Conservation (phyloP, 2,888 invertebrate species). For the Thereva unica region DNA sequence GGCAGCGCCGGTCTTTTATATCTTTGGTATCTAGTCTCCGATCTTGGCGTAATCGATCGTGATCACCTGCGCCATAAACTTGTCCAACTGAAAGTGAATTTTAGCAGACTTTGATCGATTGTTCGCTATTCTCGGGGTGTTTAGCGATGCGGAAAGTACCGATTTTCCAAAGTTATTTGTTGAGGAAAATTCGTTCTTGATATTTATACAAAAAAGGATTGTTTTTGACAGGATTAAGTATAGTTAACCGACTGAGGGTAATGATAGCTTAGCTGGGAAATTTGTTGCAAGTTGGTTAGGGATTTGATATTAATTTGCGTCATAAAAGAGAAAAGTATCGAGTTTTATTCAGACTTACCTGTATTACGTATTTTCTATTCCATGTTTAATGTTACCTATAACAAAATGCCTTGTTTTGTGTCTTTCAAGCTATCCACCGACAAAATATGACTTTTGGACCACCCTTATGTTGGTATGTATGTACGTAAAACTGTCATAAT, state of each 20-base stretch:
- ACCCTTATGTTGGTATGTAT: too few species aligned
- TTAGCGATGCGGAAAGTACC: slow-evolving; percentile 30
- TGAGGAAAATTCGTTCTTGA: slow-evolving; percentile 9
- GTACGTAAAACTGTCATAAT: too few species aligned
- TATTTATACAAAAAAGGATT: slow-evolving; percentile 31
- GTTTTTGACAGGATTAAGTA: slow-evolving; percentile 21
- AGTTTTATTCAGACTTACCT: too few species aligned
- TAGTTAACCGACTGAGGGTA: not conserved
- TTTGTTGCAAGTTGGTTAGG: too few species aligned
- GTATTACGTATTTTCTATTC: too few species aligned
- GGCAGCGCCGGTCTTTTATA: slow-evolving; percentile 19
- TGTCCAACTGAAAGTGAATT: slow-evolving; percentile 31
- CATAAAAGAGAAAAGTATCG: too few species aligned
- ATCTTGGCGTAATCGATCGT: slow-evolving; percentile 33
- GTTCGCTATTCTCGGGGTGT: slow-evolving; percentile 20
- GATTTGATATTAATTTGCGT: too few species aligned
- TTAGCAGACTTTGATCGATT: slow-evolving; percentile 32
- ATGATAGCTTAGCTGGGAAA: too few species aligned
- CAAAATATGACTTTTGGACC: too few species aligned
- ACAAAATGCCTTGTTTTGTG: too few species aligned
- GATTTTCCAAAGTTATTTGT: slow-evolving; percentile 30
- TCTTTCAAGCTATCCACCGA: too few species aligned
- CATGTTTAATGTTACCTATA: too few species aligned
- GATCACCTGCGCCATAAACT: slow-evolving; percentile 33
- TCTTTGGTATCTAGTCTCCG: slow-evolving; percentile 14